Conservation (phyloP, 1,140 invertebrate genomes). For the Cotesia chilonis region DNA sequence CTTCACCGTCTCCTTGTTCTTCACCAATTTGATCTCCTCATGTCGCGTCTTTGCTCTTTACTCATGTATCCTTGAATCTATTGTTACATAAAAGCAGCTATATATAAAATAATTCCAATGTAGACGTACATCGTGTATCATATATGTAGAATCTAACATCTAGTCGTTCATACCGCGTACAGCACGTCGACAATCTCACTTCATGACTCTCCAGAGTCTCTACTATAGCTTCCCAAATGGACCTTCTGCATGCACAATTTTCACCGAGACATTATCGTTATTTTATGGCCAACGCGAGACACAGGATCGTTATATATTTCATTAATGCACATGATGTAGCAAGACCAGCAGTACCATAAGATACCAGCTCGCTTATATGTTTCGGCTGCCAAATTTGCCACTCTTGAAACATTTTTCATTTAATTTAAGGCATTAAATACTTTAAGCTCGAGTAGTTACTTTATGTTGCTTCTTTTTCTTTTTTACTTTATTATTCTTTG, state of each 20-base stretch:
- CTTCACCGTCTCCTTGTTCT: background rate
- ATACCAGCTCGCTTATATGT: constrained; percentile 5
- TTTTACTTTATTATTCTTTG: no score
- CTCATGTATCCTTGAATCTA: no score
- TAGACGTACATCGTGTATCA: no score
- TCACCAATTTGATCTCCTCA: no score
- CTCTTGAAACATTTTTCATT: constrained; percentile 15
- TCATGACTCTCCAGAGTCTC: constrained; percentile 12
- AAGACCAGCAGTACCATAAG: background rate
- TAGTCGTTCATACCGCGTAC: constrained; percentile 4
- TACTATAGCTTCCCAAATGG: constrained; percentile 4
- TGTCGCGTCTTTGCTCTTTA: no score
- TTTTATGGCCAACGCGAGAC: constrained; percentile 31
- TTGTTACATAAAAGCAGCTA: no score
- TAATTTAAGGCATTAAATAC: constrained; percentile 17
- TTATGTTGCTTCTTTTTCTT: background rate
- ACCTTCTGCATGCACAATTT: constrained; percentile 39
- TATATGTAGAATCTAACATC: constrained; percentile 10
- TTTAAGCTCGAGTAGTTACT: background rate
- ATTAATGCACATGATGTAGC: background rate
- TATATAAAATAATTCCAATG: no score
- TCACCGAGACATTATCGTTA: constrained; percentile 33
- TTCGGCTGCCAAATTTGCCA: background rate
- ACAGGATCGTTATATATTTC: constrained; percentile 15
- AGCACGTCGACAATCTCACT: constrained; percentile 23